Conservation (phyloP, 2,797 vertebrate genomes). For the Paratrypauchen microcephalus region DNA sequence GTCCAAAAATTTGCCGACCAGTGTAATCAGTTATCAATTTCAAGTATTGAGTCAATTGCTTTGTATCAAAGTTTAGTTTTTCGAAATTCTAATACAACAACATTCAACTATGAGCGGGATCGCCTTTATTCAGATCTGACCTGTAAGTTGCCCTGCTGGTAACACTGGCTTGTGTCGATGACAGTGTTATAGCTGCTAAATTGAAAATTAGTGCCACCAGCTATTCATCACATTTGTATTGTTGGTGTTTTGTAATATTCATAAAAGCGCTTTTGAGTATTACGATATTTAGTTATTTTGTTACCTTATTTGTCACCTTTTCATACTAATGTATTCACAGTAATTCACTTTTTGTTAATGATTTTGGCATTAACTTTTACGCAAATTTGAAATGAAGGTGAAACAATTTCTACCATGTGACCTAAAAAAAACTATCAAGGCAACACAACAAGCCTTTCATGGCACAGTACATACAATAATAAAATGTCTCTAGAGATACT, state of each 20-base stretch:
- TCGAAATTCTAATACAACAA: too few relatives aligned
- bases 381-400: too few relatives aligned
- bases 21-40: too few relatives aligned
- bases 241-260: not conserved
- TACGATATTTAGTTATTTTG: not conserved
- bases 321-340: not conserved
- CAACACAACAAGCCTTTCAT: not conserved
- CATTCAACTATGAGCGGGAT: too few relatives aligned
- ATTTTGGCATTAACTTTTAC: too few relatives aligned
- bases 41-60: too few relatives aligned
- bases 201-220: not conserved
- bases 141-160: too few relatives aligned
- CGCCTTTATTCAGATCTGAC: too few relatives aligned
- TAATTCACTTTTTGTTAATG: not conserved
- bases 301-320: not conserved
- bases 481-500: not conserved
- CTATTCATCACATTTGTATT: constrained; percentile 7
- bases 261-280: not conserved
- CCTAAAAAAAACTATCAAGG: not conserved
- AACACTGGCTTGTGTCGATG: too few relatives aligned
- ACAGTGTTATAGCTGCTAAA: constrained; percentile 2
- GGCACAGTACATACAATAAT: not conserved
- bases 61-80: too few relatives aligned
- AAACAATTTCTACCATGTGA: too few relatives aligned
- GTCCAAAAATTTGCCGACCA: too few relatives aligned